Evolutionary conservation across 2,113 vertebrate genomes (phyloP).

Genomic region (Scolopax mira): DNA sequence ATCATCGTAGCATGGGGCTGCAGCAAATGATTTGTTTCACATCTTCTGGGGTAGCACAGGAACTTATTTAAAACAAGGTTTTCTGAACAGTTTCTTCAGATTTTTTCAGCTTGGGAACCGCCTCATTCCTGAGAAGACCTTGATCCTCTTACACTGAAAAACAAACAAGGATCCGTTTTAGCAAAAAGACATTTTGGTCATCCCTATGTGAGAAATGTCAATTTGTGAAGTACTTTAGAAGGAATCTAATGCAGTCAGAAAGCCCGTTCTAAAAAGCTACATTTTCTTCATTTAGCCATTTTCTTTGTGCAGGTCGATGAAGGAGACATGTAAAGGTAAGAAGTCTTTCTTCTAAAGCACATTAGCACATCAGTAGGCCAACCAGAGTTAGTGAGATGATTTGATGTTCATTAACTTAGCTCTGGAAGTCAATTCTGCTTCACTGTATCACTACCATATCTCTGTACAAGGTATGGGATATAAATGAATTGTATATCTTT

Average conservation of each 20-base stretch:
- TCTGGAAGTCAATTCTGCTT: background rate
- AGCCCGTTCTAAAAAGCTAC: background rate
- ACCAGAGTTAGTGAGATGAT: background rate
- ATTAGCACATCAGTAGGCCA: background rate
- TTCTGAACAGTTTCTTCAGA: background rate
- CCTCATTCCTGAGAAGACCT: background rate
- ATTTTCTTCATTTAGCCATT: background rate
- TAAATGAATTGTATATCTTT: background rate
- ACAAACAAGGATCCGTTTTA: background rate
- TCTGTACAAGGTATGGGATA: background rate
- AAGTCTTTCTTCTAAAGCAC: background rate
- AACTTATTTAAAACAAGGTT: background rate
- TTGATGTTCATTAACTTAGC: background rate
- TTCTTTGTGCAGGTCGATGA: background rate
- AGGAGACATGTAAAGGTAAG: background rate
- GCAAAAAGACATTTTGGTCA: background rate
- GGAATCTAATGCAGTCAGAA: background rate
- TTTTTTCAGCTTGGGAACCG: background rate
- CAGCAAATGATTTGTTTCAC: background rate
- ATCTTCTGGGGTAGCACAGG: background rate
- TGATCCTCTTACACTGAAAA: background rate
- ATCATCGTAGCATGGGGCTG: fast-evolving
- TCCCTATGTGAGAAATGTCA: background rate
- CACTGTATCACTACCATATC: background rate
- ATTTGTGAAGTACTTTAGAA: background rate